phyloP scores from a whole-genome alignment of 2,797 vertebrate genomes.

The Natrix natrix region DNA sequence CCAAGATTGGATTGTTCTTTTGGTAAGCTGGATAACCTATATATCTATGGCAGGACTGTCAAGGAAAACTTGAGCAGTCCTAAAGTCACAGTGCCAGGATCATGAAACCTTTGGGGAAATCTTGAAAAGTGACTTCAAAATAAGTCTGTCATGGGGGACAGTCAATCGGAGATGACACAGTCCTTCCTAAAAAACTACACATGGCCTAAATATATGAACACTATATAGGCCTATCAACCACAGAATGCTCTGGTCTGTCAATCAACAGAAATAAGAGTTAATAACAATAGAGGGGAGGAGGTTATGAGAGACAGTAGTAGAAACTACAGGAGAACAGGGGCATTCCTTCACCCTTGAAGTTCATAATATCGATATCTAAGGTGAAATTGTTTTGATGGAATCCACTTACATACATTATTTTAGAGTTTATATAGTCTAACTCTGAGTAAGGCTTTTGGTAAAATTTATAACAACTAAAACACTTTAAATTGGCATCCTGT shows the following conservation, averaged over 20 bases:
- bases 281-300: neutral
- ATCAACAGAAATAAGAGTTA: neutral
- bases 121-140: neutral
- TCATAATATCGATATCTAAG: neutral
- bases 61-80: neutral
- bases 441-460: neutral
- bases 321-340: neutral
- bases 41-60: neutral
- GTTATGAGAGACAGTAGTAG: neutral
- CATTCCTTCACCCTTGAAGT: neutral
- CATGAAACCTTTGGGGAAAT: neutral
- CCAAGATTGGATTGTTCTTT: slow-evolving; percentile 98
- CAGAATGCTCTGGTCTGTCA: neutral
- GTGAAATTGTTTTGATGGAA: neutral
- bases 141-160: neutral
- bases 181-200: neutral
- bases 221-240: neutral
- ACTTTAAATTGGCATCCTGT: neutral
- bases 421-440: neutral
- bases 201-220: neutral
- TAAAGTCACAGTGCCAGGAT: neutral
- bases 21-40: slow-evolving; percentile 77
- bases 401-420: neutral
- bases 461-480: neutral
- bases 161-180: neutral